phyloP scores from a whole-genome alignment of 2,797 vertebrate genomes.

The Monodelphis domestica region DNA sequence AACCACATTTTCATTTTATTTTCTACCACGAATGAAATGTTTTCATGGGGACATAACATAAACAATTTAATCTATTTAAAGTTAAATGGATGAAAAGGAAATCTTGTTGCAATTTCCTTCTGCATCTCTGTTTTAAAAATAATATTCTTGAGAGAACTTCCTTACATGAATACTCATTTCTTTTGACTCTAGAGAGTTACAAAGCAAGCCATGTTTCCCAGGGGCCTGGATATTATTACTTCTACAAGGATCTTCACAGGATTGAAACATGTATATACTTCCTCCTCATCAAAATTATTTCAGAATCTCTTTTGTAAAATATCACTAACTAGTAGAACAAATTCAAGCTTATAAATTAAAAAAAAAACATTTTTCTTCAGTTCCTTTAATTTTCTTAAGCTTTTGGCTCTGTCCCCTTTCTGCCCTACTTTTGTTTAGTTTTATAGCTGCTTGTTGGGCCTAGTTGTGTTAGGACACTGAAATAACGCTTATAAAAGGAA shows the following conservation, averaged over 20 bases:
- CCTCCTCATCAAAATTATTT: conserved; percentile 18
- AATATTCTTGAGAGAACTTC: background rate
- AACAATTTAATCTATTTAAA: background rate
- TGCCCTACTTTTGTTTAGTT: conserved; percentile 77
- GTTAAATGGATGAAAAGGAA: background rate
- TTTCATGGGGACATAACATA: background rate
- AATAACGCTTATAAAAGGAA: conserved; percentile 82
- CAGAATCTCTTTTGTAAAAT: conserved; percentile 4
- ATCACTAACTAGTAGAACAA: conserved; percentile 8
- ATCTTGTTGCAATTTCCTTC: background rate
- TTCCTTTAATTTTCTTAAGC: conserved; percentile 4
- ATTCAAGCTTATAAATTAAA: conserved; percentile 25
- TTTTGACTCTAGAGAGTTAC: background rate
- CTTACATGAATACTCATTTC: background rate
- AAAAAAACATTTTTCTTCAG: background rate
- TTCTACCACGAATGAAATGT: background rate
- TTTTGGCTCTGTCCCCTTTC: background rate
- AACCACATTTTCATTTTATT: background rate
- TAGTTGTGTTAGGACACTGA: conserved; percentile 84
- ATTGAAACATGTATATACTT: background rate
- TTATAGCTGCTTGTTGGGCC: conserved; percentile 85
- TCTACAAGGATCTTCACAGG: background rate
- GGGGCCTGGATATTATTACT: background rate
- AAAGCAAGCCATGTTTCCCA: background rate
- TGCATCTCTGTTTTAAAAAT: background rate